phyloP scores from a whole-genome alignment of 2,888 invertebrate genomes.

The Masnerella sp. region DNA sequence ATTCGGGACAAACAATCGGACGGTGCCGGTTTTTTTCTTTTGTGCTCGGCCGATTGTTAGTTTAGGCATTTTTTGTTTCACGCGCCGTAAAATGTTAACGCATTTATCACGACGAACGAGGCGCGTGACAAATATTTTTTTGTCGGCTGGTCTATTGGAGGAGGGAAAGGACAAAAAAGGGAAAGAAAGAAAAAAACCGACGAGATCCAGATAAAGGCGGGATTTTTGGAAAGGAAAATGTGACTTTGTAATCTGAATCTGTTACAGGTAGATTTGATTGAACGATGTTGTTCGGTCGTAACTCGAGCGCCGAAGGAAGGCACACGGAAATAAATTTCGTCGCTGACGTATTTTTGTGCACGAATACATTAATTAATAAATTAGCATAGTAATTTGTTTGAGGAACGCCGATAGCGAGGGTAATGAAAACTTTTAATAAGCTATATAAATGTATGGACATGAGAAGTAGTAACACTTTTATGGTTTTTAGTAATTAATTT shows the following conservation, averaged over 20 bases:
- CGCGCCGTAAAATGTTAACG: conserved; percentile 44
- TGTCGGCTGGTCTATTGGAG: conserved; percentile 5
- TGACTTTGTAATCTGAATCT: conserved; percentile 36
- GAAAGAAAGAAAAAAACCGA: too few relatives aligned
- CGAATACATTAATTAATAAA: conserved; percentile 21
- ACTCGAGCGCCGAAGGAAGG: neutral
- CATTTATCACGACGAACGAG: conserved; percentile 39
- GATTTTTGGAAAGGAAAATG: conserved; percentile 19
- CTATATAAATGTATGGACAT: conserved; percentile 21
- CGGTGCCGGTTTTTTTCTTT: conserved; percentile 36
- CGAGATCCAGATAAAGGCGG: conserved; percentile 17
- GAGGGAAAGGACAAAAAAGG: too few relatives aligned
- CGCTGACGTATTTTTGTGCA: neutral
- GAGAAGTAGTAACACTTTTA: conserved; percentile 16
- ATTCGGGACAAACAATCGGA: conserved; percentile 13
- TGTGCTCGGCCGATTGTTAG: conserved; percentile 33
- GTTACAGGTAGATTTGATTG: neutral
- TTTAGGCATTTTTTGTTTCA: conserved; percentile 48
- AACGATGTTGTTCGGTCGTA: neutral
- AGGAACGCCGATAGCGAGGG: conserved; percentile 11
- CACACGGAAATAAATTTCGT: neutral
- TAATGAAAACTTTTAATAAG: conserved; percentile 23
- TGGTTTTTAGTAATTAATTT: conserved; percentile 4
- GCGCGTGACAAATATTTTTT: conserved; percentile 46
- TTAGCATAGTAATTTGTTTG: conserved; percentile 34